A percentile compares a stretch with the other conserved stretches of the same genome.
Conservation (phyloP, 2,888 invertebrate species). For the Troides aeacus region DNA sequence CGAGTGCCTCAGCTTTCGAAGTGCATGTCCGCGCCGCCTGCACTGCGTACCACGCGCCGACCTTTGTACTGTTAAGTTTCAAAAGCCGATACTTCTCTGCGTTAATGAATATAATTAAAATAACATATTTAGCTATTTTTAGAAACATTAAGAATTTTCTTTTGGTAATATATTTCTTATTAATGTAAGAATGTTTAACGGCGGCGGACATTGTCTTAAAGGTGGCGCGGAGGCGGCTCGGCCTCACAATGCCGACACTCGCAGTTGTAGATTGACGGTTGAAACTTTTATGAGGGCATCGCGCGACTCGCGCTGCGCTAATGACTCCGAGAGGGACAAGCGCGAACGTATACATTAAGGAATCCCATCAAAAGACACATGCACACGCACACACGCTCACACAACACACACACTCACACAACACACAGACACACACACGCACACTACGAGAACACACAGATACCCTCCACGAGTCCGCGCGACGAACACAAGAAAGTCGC, state of each 20-base stretch:
- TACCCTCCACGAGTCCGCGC: too few relatives aligned
- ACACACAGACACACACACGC: slow-evolving; percentile 29
- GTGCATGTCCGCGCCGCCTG: too few relatives aligned
- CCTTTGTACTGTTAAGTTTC: too few relatives aligned
- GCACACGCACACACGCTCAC: slow-evolving; percentile 32
- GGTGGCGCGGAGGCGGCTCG: background rate
- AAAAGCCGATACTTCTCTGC: too few relatives aligned
- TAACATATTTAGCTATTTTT: too few relatives aligned
- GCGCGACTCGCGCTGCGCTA: slow-evolving; percentile 52
- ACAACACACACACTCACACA: background rate
- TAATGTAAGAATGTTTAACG: too few relatives aligned
- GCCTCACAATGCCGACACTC: slow-evolving; percentile 36
- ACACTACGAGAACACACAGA: slow-evolving; percentile 3
- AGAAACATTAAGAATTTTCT: too few relatives aligned
- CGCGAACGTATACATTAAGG: slow-evolving; percentile 33
- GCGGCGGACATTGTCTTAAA: too few relatives aligned
- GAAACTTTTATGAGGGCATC: slow-evolving; percentile 60
- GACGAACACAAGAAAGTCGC: slow-evolving; percentile 33
- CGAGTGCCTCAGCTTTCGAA: too few relatives aligned
- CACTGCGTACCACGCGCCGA: too few relatives aligned
- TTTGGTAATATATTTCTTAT: background rate
- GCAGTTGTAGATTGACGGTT: slow-evolving; percentile 62
- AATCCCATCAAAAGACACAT: slow-evolving; percentile 31
- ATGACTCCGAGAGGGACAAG: slow-evolving; percentile 52
- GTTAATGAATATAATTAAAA: too few relatives aligned